A percentile compares a stretch with the other conserved stretches of the same genome.
Evolutionary conservation across 2,113 vertebrate species (phyloP).

Genomic region (Acrocephalus kingi): DNA sequence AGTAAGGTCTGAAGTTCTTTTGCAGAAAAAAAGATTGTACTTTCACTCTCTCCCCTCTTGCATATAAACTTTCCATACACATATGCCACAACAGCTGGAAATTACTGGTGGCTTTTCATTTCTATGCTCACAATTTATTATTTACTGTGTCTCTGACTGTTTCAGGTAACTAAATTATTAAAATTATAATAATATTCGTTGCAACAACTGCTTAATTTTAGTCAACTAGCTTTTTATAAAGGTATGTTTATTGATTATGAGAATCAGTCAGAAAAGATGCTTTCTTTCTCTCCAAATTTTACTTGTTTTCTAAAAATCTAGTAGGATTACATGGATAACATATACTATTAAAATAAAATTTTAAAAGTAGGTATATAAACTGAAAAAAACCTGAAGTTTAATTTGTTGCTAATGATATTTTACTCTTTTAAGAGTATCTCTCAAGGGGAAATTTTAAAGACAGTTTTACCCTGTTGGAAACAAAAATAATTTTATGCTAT

Average conservation of each 20-base stretch:
- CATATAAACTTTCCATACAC: neutral
- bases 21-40: accelerated
- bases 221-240: constrained; percentile 17
- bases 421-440: neutral
- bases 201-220: neutral
- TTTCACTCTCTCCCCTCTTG: neutral
- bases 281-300: neutral
- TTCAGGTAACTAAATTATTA: neutral
- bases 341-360: neutral
- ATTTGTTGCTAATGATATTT: neutral
- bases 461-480: neutral
- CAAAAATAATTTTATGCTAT: neutral
- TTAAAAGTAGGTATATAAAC: neutral
- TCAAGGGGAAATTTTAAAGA: neutral
- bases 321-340: neutral
- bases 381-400: neutral
- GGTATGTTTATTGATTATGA: neutral
- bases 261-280: neutral
- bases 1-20: neutral
- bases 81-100: neutral
- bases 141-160: neutral
- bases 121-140: neutral
- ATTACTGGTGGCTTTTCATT: neutral
- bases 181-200: neutral
- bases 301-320: neutral